Base-by-base conservation (phyloP, 2,797 vertebrate genomes). In the Lutjanus argentimaculatus region DNA sequence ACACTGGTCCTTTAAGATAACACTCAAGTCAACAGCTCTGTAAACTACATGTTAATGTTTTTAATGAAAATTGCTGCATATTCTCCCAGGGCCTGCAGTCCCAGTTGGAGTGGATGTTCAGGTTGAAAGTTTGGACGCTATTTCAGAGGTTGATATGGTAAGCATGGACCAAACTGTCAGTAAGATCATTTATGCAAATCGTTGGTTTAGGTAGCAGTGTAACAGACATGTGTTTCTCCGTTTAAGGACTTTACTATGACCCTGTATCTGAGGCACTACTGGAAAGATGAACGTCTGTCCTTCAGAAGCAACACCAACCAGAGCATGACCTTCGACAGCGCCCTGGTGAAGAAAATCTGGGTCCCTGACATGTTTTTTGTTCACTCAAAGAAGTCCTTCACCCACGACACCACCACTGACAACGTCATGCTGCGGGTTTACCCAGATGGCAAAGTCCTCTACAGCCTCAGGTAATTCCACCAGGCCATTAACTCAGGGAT, bases 101-200 rank as follows among this genome's bases (percentile, higher is more conserved):
- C 97, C 97, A 49, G 97, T 99, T 42, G 98, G 98, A 0, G 97
- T 98, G 30, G 97, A 98, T 55, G 97, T 98, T 58, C 97, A 99
- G 91, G 97, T 98, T 71, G 98, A 99, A 90, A 99, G 97, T 87
- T 85, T 99, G 91, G 97, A 98, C 86, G 97, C 97, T 63, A 99
- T 99, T 92, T 99, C 97, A 63, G 98, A 99, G 81, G 97, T 99
- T 2, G 98, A 98, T 83, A 98, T 98, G 97, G 97, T 98, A 93
- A 86, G 87, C 84, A 11, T 46, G 61, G 8, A 30, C 6, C 71
- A 49, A n/a, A 22, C 14, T 30, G 5, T 16, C 1, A n/a, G 7
- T 10, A 7, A 16, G n/a, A 52, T 7, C 8, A 58, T 14, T 22
- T 4, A 45, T 53, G 6, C 2, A 7, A 56, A 51, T 22, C 17